Percentiles rank a stretch among this genome's conserved stretches.
phyloP scores from a whole-genome alignment of 2,888 invertebrate species.

The Petrophora chlorosata region DNA sequence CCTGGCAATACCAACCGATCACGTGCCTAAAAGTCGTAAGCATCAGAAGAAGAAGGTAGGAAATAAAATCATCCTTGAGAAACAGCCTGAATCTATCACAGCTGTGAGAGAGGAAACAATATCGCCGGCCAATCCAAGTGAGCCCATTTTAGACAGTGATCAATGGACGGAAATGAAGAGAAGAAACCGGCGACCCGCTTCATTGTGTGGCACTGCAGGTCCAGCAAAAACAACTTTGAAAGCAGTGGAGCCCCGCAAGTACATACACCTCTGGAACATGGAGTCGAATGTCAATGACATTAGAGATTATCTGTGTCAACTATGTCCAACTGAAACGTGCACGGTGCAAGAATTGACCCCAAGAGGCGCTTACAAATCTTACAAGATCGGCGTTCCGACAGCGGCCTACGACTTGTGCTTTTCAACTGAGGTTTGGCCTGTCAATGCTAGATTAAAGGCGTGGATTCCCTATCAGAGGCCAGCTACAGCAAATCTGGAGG shows the following conservation, averaged over 20 bases:
- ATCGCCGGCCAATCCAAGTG: neutral
- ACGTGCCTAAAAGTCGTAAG: too few relatives aligned
- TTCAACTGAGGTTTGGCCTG: neutral
- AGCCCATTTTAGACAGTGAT: neutral
- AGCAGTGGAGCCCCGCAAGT: conserved; percentile 1
- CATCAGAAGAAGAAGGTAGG: too few relatives aligned
- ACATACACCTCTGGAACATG: conserved; percentile 9
- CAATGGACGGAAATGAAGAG: neutral
- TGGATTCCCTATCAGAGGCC: neutral
- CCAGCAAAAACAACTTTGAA: neutral
- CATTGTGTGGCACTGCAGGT: neutral
- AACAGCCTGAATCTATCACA: neutral
- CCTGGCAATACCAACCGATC: too few relatives aligned
- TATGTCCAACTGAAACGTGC: neutral
- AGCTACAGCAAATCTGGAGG: too few relatives aligned
- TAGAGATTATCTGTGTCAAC: neutral
- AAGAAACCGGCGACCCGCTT: neutral
- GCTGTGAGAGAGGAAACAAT: neutral
- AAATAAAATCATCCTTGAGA: too few relatives aligned
- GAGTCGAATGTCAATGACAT: conserved; percentile 1
- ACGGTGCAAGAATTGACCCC: conserved; percentile 1
- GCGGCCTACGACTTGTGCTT: neutral
- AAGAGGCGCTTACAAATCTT: neutral
- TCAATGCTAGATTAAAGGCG: conserved; percentile 5
- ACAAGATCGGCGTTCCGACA: neutral